Evolutionary conservation across 2,888 invertebrate genomes (phyloP).

Genomic region (Laothoe populi): DNA sequence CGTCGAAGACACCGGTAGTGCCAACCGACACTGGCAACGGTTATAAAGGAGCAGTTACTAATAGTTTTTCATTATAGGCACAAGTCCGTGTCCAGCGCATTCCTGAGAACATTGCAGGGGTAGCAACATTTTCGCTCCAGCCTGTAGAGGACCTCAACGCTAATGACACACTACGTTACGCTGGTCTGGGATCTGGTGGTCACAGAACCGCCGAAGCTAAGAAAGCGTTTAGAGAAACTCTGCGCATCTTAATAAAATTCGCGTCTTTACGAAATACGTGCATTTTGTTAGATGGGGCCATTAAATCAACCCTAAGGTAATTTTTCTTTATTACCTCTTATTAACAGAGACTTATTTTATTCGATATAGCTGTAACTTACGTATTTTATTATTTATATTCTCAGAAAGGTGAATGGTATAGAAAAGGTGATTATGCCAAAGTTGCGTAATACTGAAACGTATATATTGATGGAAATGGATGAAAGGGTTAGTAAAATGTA

Average conservation of each 20-base stretch:
- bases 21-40: too few relatives aligned
- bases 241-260: slow-evolving; percentile 75
- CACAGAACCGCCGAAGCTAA: slow-evolving; percentile 74
- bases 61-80: slow-evolving; percentile 51
- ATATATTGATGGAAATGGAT: slow-evolving; percentile 77
- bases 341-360: neutral
- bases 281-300: slow-evolving; percentile 65
- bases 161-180: slow-evolving; percentile 65
- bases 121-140: slow-evolving; percentile 65
- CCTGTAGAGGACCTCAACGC: slow-evolving; percentile 66
- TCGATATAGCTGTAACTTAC: neutral
- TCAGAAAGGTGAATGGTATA: slow-evolving; percentile 78
- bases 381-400: slow-evolving; percentile 44
- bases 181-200: slow-evolving; percentile 73
- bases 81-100: slow-evolving; percentile 72
- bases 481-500: slow-evolving; percentile 61
- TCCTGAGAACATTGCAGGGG: slow-evolving; percentile 75
- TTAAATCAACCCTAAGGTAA: slow-evolving; percentile 71
- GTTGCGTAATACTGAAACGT: slow-evolving; percentile 71
- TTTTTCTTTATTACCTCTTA: too few relatives aligned
- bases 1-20: too few relatives aligned
- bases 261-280: slow-evolving; percentile 78
- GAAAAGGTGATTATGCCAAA: slow-evolving; percentile 80
- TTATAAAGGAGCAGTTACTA: neutral
- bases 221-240: slow-evolving; percentile 70